phyloP scores from a whole-genome alignment of 2,797 vertebrate species.

The Lemur catta region DNA sequence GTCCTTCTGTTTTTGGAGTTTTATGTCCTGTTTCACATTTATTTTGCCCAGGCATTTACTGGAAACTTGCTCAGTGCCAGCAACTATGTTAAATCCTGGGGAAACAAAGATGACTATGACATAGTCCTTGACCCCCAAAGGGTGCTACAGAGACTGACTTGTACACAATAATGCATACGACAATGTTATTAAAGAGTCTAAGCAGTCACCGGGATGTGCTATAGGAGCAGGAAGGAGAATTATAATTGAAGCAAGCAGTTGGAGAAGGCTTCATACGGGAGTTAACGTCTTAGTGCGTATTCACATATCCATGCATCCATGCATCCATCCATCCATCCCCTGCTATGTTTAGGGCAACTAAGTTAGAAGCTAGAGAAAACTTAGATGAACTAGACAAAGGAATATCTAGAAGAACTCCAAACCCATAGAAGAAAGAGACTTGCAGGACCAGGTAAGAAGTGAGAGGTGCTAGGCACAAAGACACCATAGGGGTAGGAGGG shows the following conservation, averaged over 20 bases:
- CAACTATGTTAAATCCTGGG: not conserved
- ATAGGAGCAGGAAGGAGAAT: not conserved
- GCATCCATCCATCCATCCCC: too few species aligned
- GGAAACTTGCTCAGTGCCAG: slow-evolving; percentile 14
- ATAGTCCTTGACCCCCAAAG: not conserved
- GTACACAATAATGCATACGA: not conserved
- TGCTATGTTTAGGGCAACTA: not conserved
- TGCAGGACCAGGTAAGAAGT: not conserved
- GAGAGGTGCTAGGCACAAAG: not conserved
- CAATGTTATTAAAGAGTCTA: not conserved
- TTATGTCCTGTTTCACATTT: not conserved
- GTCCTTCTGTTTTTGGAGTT: not conserved
- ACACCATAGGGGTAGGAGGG: not conserved
- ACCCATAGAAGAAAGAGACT: not conserved
- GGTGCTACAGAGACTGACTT: not conserved
- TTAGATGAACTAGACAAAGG: not conserved
- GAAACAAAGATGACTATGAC: slow-evolving; percentile 28
- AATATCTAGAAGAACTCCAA: not conserved
- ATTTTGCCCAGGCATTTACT: not conserved
- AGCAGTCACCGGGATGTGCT: not conserved
- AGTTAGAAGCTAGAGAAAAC: not conserved
- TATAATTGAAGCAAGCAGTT: not conserved
- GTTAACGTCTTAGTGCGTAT: not conserved
- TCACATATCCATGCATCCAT: not conserved
- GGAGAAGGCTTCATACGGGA: not conserved